Conservation (phyloP, 2,113 vertebrate genomes). For the Leucopsar rothschildi region DNA sequence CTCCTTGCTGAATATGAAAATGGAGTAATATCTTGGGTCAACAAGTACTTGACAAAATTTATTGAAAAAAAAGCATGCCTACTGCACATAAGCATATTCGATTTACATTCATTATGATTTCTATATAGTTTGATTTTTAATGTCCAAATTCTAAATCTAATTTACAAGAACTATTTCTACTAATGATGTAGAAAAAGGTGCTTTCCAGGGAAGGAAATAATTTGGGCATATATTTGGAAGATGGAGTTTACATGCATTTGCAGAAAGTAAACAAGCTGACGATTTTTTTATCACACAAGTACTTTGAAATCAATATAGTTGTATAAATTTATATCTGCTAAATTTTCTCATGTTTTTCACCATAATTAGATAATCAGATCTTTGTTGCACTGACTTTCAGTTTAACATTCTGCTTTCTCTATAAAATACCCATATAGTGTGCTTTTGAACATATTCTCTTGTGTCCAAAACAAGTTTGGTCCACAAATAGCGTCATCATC, state of each 20-base stretch:
- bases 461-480: not conserved
- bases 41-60: not conserved
- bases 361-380: not conserved
- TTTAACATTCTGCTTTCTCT: not conserved
- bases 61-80: fast-evolving
- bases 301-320: not conserved
- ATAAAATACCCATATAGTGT: not conserved
- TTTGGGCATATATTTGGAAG: not conserved
- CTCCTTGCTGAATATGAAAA: not conserved
- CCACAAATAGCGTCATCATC: fast-evolving
- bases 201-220: not conserved
- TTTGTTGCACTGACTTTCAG: not conserved
- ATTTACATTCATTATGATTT: not conserved
- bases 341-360: not conserved
- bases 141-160: not conserved
- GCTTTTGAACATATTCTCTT: not conserved
- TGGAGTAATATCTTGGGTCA: not conserved
- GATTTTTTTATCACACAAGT: not conserved
- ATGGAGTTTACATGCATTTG: not conserved
- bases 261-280: not conserved
- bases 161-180: not conserved
- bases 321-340: not conserved
- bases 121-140: not conserved
- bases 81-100: not conserved
- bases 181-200: not conserved